Conservation (phyloP, 2,888 invertebrate genomes). For the Xanthorhoe designata region DNA sequence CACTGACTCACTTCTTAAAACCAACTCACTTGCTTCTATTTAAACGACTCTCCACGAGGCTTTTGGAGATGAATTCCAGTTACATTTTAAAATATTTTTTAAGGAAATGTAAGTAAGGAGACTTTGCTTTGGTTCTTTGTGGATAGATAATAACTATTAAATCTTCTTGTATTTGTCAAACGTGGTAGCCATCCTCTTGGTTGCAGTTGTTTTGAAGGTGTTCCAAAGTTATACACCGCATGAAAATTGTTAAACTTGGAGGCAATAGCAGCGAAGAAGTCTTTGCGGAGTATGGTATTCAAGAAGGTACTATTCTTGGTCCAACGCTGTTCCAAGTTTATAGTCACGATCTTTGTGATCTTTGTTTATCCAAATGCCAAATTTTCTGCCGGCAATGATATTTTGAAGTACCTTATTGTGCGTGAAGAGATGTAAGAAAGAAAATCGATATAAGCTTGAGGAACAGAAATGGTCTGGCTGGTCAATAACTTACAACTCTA, state of each 20-base stretch:
- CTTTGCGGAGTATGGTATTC: not conserved
- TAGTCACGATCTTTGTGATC: no score
- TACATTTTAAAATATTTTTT: not conserved
- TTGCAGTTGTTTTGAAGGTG: not conserved
- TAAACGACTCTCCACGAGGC: conserved; percentile 2
- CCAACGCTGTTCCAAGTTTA: not conserved
- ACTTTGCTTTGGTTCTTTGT: not conserved
- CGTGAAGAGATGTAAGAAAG: no score
- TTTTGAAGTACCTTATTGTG: no score
- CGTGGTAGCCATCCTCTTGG: not conserved
- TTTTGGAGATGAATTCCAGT: not conserved
- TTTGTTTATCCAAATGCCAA: no score
- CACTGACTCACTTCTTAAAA: conserved; percentile 55
- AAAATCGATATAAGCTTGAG: no score
- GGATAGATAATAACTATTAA: not conserved
- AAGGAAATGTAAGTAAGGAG: not conserved
- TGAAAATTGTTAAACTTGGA: not conserved
- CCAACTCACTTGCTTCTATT: conserved; percentile 17
- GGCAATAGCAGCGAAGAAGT: not conserved
- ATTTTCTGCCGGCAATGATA: no score
- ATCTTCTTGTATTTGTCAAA: not conserved
- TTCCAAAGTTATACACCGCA: no score
- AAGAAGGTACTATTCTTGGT: not conserved
- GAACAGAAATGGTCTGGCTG: no score
- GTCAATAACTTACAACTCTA: no score